These are phyloP conservation scores for Microcebus ravelobensis DNA, from an alignment of 2,113 vertebrate species.

Conservation along the genomic window DNA sequence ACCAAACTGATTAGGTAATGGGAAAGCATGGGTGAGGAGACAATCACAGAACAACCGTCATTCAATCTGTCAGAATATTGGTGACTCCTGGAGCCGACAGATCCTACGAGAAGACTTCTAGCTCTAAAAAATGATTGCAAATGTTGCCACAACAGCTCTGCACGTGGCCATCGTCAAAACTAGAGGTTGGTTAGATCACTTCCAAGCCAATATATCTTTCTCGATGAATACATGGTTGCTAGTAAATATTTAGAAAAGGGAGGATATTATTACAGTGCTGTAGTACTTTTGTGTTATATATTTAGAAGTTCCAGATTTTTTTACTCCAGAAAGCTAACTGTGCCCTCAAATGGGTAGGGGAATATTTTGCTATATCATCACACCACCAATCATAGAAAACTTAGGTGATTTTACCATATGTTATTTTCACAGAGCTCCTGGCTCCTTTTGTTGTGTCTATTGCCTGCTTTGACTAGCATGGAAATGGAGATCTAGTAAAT, in stretches of 20 bases:
- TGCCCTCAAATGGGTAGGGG: not conserved
- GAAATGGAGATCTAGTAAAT: not conserved
- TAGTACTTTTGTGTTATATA: not conserved
- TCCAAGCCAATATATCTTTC: not conserved
- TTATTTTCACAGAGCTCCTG: not conserved
- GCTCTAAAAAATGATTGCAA: not conserved
- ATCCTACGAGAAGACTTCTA: not conserved
- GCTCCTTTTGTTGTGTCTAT: not conserved
- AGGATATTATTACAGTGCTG: not conserved
- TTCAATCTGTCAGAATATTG: not conserved
- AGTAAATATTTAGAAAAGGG: not conserved
- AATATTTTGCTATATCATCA: not conserved
- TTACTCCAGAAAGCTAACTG: not conserved
- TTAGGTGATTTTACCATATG: rapidly evolving
- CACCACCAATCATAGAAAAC: not conserved
- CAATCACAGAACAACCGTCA: not conserved
- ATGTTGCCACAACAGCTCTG: not conserved
- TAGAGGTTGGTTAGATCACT: not conserved
- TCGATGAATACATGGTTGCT: not conserved
- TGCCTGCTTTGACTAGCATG: not conserved
- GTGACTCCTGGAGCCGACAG: not conserved
- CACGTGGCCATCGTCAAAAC: not conserved
- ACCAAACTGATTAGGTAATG: not conserved
- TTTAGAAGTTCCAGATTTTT: not conserved
- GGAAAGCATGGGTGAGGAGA: not conserved